Base-by-base conservation (phyloP, 1,140 invertebrate genomes). In the Bombus cullumanus region DNA sequence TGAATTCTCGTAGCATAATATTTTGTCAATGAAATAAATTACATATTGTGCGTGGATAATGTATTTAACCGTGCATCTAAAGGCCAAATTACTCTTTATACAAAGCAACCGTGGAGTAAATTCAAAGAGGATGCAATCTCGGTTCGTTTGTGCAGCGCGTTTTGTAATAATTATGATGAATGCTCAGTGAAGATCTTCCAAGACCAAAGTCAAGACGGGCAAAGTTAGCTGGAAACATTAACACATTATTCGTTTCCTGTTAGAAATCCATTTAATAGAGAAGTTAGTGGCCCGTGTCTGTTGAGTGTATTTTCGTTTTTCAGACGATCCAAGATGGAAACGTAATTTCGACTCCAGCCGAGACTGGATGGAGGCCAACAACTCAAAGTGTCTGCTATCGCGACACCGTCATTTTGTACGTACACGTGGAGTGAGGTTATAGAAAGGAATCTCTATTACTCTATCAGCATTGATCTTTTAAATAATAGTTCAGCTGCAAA, bases 291-390 rank as follows among this genome's bases (percentile, higher is more conserved):
- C 78, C 76, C 66, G 34, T 39, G 68, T 86, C 86, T 68, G 77
- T 88, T 87, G 81, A 75, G 72, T 66, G 72, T 47, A 8, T 72
- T 62, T 84, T 62, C 68, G 82, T 84, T 74, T 74, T 53, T 82
- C 62, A 34, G 77, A 68, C 78, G 62, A 77, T 79, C 57, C 76
- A 86, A 88, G 83, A 91, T 90, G 87, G 85, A 81, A 90, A 89
- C 89, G 86, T 92, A 91, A 92, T 89, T 80, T 68, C 43, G 31
- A 86, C 86, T 88, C 73, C 39, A 68, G 71, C 47, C 76, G 68
- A 86, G 88, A 90, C 92, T 94, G 93, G 93, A 93, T 91, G 90
- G 86, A 90, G 78, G 92, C 92, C 93, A 94, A 90, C 88, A 88
- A 90, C 72, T 91, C 81, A 57, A 82, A 92, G 78, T 85, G 83